These are phyloP conservation scores for Phycodurus eques DNA, from an alignment of 2,113 vertebrate genomes.

Conservation along the genomic window DNA sequence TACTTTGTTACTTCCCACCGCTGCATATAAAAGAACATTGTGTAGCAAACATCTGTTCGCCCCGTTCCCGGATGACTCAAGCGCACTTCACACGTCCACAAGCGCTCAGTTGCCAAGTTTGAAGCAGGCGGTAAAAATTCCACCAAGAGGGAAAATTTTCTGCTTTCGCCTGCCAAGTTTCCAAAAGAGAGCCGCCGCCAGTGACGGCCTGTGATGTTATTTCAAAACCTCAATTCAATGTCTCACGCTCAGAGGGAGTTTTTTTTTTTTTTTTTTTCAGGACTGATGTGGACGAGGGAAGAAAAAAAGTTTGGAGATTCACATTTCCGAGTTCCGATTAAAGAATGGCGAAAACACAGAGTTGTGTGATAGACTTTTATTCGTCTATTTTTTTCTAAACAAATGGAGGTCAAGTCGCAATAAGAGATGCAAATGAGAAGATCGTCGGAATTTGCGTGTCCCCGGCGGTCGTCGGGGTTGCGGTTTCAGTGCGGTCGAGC, in stretches of 20 bases:
- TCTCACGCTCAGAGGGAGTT: background rate
- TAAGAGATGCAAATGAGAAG: conserved; percentile 16
- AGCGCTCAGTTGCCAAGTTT: conserved; percentile 8
- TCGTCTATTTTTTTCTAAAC: conserved; percentile 42
- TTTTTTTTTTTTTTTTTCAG: background rate
- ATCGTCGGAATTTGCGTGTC: background rate
- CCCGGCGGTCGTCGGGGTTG: background rate
- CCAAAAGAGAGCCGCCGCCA: conserved; percentile 36
- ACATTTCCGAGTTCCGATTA: background rate
- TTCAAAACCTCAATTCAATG: conserved; percentile 14
- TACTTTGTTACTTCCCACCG: background rate
- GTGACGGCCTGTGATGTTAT: conserved; percentile 10
- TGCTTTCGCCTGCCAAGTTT: conserved; percentile 33
- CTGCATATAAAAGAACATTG: conserved; percentile 55
- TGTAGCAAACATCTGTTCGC: conserved; percentile 39
- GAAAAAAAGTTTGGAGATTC: background rate
- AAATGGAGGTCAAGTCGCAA: conserved; percentile 31
- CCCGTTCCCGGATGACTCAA: conserved; percentile 28
- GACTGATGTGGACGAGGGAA: background rate
- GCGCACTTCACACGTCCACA: conserved; percentile 22
- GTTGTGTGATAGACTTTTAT: background rate
- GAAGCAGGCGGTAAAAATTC: conserved; percentile 5
- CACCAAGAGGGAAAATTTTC: conserved; percentile 14
- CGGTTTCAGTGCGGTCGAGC: conserved; percentile 20
- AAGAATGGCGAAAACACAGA: background rate